Conservation (phyloP, 2,797 vertebrate genomes). For the Ispidina picta region DNA sequence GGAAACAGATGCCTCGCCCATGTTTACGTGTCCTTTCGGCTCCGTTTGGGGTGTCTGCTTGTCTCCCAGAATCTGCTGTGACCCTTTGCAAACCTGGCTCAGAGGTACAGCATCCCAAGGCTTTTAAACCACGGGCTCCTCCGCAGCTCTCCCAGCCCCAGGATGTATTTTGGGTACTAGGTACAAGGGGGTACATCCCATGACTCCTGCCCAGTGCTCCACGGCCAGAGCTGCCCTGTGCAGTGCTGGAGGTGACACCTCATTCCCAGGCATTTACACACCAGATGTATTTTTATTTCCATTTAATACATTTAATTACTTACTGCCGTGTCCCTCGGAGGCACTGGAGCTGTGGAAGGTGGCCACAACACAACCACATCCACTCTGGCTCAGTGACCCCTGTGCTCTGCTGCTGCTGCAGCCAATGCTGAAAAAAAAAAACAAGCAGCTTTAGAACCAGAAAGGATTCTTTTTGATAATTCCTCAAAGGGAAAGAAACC, state of each 20-base stretch:
- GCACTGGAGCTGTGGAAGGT: background rate
- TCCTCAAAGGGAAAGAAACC: background rate
- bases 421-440: background rate
- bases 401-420: fast-evolving
- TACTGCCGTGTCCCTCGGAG: fast-evolving
- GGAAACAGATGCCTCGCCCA: conserved; percentile 65
- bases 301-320: background rate
- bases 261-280: fast-evolving
- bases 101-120: background rate
- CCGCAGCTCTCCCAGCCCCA: background rate
- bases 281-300: too few species aligned
- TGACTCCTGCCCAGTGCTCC: fast-evolving
- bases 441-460: background rate
- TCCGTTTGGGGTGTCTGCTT: conserved; percentile 3
- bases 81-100: background rate
- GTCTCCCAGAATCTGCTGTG: background rate
- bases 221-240: fast-evolving
- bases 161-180: background rate
- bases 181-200: background rate
- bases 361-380: background rate
- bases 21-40: conserved; percentile 19
- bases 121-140: fast-evolving
- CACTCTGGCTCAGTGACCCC: fast-evolving
- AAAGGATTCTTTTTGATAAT: fast-evolving
- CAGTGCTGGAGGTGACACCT: too few species aligned